These are phyloP conservation scores for Drosophila grimshawi DNA, from an alignment of 1,140 invertebrate genomes.

Conservation along the genomic window DNA sequence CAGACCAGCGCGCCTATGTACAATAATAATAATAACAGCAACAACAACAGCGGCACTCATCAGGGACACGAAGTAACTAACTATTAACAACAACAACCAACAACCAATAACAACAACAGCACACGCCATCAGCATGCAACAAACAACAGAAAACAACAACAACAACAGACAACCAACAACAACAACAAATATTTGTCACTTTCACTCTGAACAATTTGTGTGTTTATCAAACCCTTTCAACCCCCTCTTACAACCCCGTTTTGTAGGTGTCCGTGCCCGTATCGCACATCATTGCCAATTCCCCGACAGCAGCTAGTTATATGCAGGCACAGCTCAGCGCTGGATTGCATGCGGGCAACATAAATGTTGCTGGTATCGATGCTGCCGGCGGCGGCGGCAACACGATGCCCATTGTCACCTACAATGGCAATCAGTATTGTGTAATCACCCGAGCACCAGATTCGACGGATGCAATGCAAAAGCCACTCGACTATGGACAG, in stretches of 20 bases:
- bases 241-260: slow-evolving; percentile 30
- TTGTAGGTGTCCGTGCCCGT: slow-evolving; percentile 75
- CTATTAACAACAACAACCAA: slow-evolving; percentile 68
- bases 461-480: slow-evolving; percentile 64
- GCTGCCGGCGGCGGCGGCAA: slow-evolving; percentile 46
- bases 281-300: slow-evolving; percentile 82
- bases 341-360: slow-evolving; percentile 85
- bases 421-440: slow-evolving; percentile 82
- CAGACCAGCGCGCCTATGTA: slow-evolving; percentile 44
- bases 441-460: slow-evolving; percentile 75
- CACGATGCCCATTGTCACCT: slow-evolving; percentile 76
- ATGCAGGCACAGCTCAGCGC: slow-evolving; percentile 76
- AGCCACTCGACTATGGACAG: slow-evolving; percentile 70
- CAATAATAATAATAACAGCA: slow-evolving; percentile 53
- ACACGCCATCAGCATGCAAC: slow-evolving; percentile 46
- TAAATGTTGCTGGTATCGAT: slow-evolving; percentile 83
- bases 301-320: slow-evolving; percentile 81
- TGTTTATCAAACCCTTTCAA: slow-evolving; percentile 50
- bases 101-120: slow-evolving; percentile 53
- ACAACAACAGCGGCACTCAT: slow-evolving; percentile 49
- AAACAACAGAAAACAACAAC: slow-evolving; percentile 56
- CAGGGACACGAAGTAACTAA: slow-evolving; percentile 80
- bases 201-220: slow-evolving; percentile 30
- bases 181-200: slow-evolving; percentile 32
- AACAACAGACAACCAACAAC: slow-evolving; percentile 40